Conservation (phyloP, 2,113 vertebrate species). For the Gambusia affinis region DNA sequence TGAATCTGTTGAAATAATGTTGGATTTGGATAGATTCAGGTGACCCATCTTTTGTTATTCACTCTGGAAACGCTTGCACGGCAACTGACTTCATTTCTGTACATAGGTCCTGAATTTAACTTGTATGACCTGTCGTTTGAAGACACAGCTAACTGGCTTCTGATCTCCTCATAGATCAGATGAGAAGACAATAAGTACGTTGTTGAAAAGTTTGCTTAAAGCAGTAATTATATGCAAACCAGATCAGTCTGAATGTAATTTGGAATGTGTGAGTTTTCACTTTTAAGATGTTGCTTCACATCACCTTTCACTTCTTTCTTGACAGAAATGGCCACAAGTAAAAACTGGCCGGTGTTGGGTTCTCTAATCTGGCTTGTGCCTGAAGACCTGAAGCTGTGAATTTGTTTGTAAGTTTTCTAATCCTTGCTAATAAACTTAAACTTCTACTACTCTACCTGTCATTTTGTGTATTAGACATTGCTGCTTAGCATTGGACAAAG, state of each 20-base stretch:
- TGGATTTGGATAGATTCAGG: slow-evolving; percentile 39
- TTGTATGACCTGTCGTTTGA: slow-evolving; percentile 20
- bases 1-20: slow-evolving; percentile 45
- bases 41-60: slow-evolving; percentile 31
- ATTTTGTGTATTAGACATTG: not conserved
- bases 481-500: not conserved
- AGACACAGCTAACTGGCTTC: slow-evolving; percentile 30
- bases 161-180: slow-evolving; percentile 14
- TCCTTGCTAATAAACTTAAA: slow-evolving; percentile 83
- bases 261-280: slow-evolving; percentile 49
- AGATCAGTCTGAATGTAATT: slow-evolving; percentile 72
- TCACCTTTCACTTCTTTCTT: slow-evolving; percentile 39
- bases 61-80: slow-evolving; percentile 25
- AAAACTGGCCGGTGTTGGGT: slow-evolving; percentile 66
- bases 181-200: slow-evolving; percentile 15
- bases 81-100: slow-evolving; percentile 23
- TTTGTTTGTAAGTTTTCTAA: slow-evolving; percentile 84
- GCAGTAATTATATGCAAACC: slow-evolving; percentile 68
- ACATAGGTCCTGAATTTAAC: slow-evolving; percentile 36
- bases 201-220: slow-evolving; percentile 35
- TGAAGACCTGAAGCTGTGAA: slow-evolving; percentile 87
- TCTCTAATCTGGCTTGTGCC: slow-evolving; percentile 80
- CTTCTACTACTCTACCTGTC: slow-evolving; percentile 46
- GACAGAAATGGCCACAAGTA: slow-evolving; percentile 67
- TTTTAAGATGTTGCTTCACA: slow-evolving; percentile 54